Base-by-base conservation (phyloP, 2,797 vertebrate species). In the Valencia hispanica region DNA sequence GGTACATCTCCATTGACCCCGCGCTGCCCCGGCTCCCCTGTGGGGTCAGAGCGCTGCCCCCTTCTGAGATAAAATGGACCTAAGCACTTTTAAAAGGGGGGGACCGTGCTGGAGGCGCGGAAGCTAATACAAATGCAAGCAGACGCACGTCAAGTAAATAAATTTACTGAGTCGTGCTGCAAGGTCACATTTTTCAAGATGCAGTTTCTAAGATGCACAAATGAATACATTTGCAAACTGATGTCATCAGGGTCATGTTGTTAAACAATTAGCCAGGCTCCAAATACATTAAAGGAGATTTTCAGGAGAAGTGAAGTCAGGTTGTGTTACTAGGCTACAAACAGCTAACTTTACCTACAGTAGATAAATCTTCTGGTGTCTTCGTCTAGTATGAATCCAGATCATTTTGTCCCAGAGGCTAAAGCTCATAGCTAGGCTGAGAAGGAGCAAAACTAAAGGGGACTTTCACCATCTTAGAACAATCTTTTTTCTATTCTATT, bases 1-100 rank as follows among this genome's bases (percentile, higher is more conserved):
- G 69, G 78, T 92, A 79, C 84, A 85, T 93, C 92, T 93, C 86
- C 77, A 91, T 86, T 93, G 91, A 92, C 90, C 92, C 88, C 15
- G 70, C 81, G 45, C 81, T 75, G 84, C 83, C 80, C 80, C 57
- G 1, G 72, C 80, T 72, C 77, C 84, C 86, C 89, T 79, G 68
- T 71, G 80, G 84, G 92, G 88, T 93, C 87, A 80, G 53, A 79
- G 70, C 81, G 3, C 45, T 66, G 83, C 65, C 82, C 82, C 80
- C 81, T 83, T 72, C 74, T 75, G 82, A 81, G 84, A 87, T 78
- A 71, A 87, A 88, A 89, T 82, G 80, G 75, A 80, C 75, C 34
- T 3, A 77, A 79, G 79, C 73, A 80, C 77, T 82, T 73, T 85
- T 71, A 47, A 48, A 78, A 39, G 30, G 57, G 15, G 10, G 70